phyloP scores from a whole-genome alignment of 1,140 invertebrate species.

The Zelostemma sp. region DNA sequence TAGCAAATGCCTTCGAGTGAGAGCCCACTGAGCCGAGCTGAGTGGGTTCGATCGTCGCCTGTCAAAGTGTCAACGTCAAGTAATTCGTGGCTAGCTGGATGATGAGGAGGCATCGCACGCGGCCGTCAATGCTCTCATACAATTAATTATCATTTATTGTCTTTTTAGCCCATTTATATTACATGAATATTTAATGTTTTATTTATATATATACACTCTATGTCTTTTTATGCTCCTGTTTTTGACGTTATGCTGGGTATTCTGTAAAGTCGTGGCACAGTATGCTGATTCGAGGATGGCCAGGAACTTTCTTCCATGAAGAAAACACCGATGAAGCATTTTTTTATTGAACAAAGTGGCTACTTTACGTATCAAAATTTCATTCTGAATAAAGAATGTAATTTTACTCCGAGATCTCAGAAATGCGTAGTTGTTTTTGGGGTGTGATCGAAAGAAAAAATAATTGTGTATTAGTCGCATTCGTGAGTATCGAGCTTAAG shows the following conservation, averaged over 20 bases:
- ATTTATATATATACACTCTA: slow-evolving; percentile 35
- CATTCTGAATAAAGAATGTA: slow-evolving; percentile 29
- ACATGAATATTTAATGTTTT: slow-evolving; percentile 46
- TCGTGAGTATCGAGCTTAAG: slow-evolving; percentile 25
- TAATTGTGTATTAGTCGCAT: no score
- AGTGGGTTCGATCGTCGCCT: slow-evolving; percentile 58
- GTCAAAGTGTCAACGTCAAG: slow-evolving; percentile 62
- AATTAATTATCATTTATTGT: slow-evolving; percentile 52
- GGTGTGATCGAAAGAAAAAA: no score
- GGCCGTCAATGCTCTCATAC: slow-evolving; percentile 60
- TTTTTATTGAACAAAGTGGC: slow-evolving; percentile 41
- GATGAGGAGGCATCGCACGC: slow-evolving; percentile 67
- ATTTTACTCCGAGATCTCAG: background rate
- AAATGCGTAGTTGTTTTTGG: background rate
- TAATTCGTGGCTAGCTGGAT: slow-evolving; percentile 67
- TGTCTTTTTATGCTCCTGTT: slow-evolving; percentile 38
- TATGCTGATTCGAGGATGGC: slow-evolving; percentile 43
- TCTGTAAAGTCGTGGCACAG: slow-evolving; percentile 32
- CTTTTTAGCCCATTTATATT: slow-evolving; percentile 53
- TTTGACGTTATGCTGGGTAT: slow-evolving; percentile 40
- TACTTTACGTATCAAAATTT: slow-evolving; percentile 31
- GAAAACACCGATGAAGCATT: slow-evolving; percentile 37
- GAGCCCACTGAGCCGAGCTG: slow-evolving; percentile 37
- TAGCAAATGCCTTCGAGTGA: slow-evolving; percentile 59
- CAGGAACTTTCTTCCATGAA: slow-evolving; percentile 37